phyloP scores from a whole-genome alignment of 2,888 invertebrate species.

The Caenorhabditis sp. region DNA sequence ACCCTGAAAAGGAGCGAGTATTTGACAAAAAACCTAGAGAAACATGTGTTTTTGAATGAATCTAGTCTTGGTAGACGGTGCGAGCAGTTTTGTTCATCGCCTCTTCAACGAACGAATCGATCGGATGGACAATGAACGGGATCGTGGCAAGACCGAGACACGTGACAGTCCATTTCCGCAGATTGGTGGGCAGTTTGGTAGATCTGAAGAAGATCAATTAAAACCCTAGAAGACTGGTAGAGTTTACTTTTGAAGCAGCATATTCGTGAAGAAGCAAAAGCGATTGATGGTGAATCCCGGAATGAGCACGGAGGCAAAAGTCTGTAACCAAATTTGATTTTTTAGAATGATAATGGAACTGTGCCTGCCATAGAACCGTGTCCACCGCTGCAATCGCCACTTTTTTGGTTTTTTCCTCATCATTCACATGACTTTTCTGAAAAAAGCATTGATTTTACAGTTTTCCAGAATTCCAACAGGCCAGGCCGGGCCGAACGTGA shows the following conservation, averaged over 20 bases:
- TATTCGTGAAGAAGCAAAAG: conserved; percentile 82
- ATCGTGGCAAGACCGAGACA: conserved; percentile 88
- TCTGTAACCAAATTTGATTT: conserved; percentile 81
- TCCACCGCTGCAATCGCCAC: conserved; percentile 84
- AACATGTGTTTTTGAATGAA: too few relatives aligned
- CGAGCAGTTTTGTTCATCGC: conserved; percentile 75
- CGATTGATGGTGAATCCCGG: conserved; percentile 93
- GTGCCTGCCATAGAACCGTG: conserved; percentile 84
- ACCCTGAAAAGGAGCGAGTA: conserved; percentile 21
- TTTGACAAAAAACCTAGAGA: too few relatives aligned
- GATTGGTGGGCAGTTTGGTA: conserved; percentile 80
- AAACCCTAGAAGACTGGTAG: not conserved
- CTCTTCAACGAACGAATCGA: conserved; percentile 85
- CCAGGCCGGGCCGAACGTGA: too few relatives aligned
- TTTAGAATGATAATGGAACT: too few relatives aligned
- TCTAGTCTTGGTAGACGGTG: conserved; percentile 53
- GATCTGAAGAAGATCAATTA: conserved; percentile 50
- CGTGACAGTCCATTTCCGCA: conserved; percentile 82
- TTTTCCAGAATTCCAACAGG: too few relatives aligned
- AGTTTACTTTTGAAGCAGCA: conserved; percentile 59
- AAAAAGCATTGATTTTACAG: conserved; percentile 10
- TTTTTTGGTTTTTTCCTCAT: conserved; percentile 55
- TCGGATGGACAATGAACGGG: conserved; percentile 92
- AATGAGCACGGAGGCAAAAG: conserved; percentile 89
- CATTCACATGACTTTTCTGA: conserved; percentile 26